Percentiles rank a stretch among this genome's conserved stretches.
These are phyloP conservation scores for Plagodis pulveraria DNA, from an alignment of 2,888 invertebrate species.

Conservation along the genomic window DNA sequence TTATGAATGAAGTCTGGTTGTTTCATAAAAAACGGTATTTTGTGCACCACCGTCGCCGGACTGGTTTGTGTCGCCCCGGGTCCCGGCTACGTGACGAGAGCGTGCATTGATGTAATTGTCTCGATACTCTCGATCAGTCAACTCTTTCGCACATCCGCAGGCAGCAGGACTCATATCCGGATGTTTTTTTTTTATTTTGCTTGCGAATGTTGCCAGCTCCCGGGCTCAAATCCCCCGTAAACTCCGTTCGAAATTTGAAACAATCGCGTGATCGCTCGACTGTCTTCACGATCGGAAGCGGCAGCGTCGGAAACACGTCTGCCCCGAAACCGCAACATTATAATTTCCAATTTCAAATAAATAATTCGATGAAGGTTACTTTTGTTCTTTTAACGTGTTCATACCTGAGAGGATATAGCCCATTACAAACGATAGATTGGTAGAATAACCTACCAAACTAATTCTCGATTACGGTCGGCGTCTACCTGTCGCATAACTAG, in stretches of 20 bases:
- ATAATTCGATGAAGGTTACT: conserved; percentile 70
- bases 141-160: conserved; percentile 62
- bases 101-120: conserved; percentile 76
- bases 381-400: conserved; percentile 56
- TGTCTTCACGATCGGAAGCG: conserved; percentile 70
- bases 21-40: conserved; percentile 75
- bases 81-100: conserved; percentile 64
- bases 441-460: conserved; percentile 57
- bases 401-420: conserved; percentile 57
- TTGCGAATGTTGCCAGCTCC: conserved; percentile 48
- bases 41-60: conserved; percentile 60
- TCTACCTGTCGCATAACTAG: conserved; percentile 77
- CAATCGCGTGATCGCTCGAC: conserved; percentile 74
- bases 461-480: conserved; percentile 63
- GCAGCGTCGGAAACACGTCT: conserved; percentile 78
- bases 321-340: conserved; percentile 76
- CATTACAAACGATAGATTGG: conserved; percentile 51
- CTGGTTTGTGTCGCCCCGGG: conserved; percentile 70
- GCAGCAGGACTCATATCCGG: conserved; percentile 58
- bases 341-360: conserved; percentile 81
- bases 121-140: conserved; percentile 58
- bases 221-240: conserved; percentile 23
- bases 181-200: conserved; percentile 50
- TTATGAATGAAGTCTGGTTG: conserved; percentile 81
- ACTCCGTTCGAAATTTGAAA: conserved; percentile 51